Evolutionary conservation across 2,797 vertebrate species (phyloP), one percentile per base, ranked within the genome.

Genomic region (Tangara arthus): DNA sequence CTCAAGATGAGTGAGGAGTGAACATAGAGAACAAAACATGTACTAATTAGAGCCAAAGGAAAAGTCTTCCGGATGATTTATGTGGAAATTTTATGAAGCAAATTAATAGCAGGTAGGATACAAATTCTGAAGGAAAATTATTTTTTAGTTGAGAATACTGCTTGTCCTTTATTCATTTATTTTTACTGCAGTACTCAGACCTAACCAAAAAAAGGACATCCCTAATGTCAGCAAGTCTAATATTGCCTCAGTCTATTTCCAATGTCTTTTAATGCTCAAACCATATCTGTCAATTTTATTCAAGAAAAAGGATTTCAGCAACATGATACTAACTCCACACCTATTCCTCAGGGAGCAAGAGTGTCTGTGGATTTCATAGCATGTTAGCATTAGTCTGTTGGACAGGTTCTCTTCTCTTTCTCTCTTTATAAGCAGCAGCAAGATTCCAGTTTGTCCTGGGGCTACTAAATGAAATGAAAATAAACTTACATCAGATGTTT

Each of bases 401-500:
- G 59, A 89, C 60, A 80, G 37, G 44, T 89, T 92, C 20, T 83
- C 23, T 78, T 79, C 19, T 65, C 46, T 83, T 82, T 84, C 9
- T 59, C 11, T 70, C n/a, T 87, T 73, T 68, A 47, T 88, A 70
- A 87, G 22, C 17, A 93, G 77, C 22, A 94, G 35, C 46, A 92
- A 80, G 56, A 89, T 76, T 92, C 87, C 49, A 60, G 18, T 80
- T 90, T 92, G 34, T 35, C 90, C 46, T 82, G 20, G 9, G 75
- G 93, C 60, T 87, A 94, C 46, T 42, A 90, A 90, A 79, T 77
- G 60, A 89, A 79, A 92, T 80, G 41, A 94, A 96, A 92, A 93
- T 79, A 82, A 94, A 77, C 34, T 79, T 84, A 20, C 41, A 92
- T 90, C 63, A 82, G 39, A 84, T 91, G 70, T 61, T 83, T 72